Base-by-base conservation (phyloP, 2,113 vertebrate genomes). In the Hystrix cristata region DNA sequence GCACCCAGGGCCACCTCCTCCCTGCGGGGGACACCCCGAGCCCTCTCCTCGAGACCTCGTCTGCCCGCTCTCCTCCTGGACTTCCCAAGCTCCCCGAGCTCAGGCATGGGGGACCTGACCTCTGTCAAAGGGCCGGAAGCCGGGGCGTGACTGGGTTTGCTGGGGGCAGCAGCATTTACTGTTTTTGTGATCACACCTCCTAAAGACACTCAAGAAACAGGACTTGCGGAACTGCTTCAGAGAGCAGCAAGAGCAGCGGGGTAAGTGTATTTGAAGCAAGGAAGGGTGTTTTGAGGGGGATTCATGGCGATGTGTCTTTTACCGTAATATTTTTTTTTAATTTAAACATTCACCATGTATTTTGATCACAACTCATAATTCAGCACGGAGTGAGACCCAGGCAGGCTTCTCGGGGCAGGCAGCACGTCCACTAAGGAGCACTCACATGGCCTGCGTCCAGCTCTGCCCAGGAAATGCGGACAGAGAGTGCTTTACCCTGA, bases 361-460 rank as follows among this genome's bases (percentile, higher is more conserved):
- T 53, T 27, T 78, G 74, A 53, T 53, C 74, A 29, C 46, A 53
- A 27, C 27, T 78, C 27, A 4, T 48, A 0, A 9, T 9, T 31
- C 69, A 43, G 74, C 48, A 29, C 74, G 16, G 7, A 8, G 46
- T 6, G 23, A 25, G 72, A 69, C 19, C 15, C 13, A 1, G 16
- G 79, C 21, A 4, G 46, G 23, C 67, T 53, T 23, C 72, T 25
- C 27, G 38, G 25, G 67, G 57, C 46, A 55, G 31, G 76, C 1
- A 2, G 46, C 38, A 34, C 55, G 38, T 38, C 38, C 38, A 38
- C 31, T 43, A 18, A 62, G 6, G 31, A 25, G 59, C 25, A 67
- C 43, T 27, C 57, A 51, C 18, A 12, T 5, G 0, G 0, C 38
- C 15, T 31, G 21, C 60, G 25, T 6, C 1, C 12, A 57, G 13